These are phyloP conservation scores for Tor tambroides DNA, from an alignment of 2,113 vertebrate species.

Conservation along the genomic window DNA sequence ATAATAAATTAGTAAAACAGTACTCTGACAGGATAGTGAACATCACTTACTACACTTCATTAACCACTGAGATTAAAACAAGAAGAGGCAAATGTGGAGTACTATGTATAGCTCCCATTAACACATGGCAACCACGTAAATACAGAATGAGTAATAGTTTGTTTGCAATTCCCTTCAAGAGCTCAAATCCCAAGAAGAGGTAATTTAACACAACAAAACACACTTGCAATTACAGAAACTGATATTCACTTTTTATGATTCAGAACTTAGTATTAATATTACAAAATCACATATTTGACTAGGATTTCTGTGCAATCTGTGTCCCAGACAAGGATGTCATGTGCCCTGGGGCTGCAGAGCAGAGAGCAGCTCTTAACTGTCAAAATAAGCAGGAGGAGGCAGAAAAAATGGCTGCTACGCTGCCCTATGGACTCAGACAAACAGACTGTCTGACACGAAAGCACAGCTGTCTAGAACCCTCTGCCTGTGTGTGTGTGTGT, in stretches of 20 bases:
- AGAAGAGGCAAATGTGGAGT: neutral
- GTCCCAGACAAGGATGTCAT: neutral
- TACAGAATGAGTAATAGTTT: neutral
- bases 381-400: slow-evolving; percentile 3
- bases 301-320: neutral
- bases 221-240: neutral
- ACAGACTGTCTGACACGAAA: neutral
- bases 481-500: neutral
- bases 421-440: slow-evolving; percentile 9
- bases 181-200: neutral
- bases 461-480: slow-evolving; percentile 4
- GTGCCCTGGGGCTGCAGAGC: neutral
- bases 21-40: neutral
- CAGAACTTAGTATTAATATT: neutral
- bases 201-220: neutral
- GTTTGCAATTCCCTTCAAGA: neutral
- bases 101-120: neutral
- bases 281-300: neutral
- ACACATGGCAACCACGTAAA: neutral
- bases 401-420: slow-evolving; percentile 1
- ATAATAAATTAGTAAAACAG: neutral
- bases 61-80: neutral
- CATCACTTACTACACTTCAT: neutral
- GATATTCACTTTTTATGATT: neutral
- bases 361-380: slow-evolving; percentile 21